Percentiles rank a stretch among this genome's conserved stretches.
These are phyloP conservation scores for Monoplex corrugatus DNA, from an alignment of 2,888 invertebrate species.

Conservation along the genomic window DNA sequence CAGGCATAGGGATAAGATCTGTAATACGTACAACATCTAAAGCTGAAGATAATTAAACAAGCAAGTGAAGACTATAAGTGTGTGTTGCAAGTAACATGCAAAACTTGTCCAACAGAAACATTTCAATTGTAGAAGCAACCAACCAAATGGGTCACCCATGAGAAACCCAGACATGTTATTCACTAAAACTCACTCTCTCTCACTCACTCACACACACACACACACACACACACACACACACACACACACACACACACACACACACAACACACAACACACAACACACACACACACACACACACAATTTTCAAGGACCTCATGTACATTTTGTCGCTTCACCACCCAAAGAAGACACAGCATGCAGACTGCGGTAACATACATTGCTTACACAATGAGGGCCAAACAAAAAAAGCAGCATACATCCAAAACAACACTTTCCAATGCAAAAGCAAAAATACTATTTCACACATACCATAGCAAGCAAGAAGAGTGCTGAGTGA, in stretches of 20 bases:
- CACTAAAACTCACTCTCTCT: too few species aligned
- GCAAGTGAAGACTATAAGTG: too few species aligned
- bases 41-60: too few species aligned
- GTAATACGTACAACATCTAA: too few species aligned
- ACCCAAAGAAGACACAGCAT: not conserved
- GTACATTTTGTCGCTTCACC: too few species aligned
- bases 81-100: too few species aligned
- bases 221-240: not conserved
- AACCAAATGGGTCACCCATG: not conserved
- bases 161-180: not conserved
- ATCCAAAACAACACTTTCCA: not conserved
- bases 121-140: too few species aligned
- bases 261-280: not conserved
- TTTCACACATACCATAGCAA: slow-evolving; percentile 60
- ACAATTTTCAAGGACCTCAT: too few species aligned
- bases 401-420: not conserved
- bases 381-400: not conserved
- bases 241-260: not conserved
- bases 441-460: not conserved
- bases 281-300: not conserved
- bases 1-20: slow-evolving; percentile 51
- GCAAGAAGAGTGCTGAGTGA: slow-evolving; percentile 60
- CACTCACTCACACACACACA: too few species aligned
- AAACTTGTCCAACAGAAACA: too few species aligned
- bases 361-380: not conserved